Percentiles rank a stretch among this genome's conserved stretches.
phyloP scores from a whole-genome alignment of 2,888 invertebrate species.

The Pantelozetes paolii region DNA sequence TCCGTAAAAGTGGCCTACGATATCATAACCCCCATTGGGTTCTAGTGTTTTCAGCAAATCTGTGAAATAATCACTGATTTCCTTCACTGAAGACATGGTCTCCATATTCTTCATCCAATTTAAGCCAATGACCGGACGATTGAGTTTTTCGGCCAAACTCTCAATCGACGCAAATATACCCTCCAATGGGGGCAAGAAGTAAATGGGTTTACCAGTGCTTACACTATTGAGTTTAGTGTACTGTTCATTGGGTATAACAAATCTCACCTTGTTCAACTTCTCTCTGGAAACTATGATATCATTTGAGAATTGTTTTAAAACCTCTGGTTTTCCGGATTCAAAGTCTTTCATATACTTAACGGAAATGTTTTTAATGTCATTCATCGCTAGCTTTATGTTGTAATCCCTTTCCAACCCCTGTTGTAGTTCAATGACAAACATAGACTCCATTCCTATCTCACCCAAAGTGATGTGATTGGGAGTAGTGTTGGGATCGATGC shows the following conservation, averaged over 20 bases:
- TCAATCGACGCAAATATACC: constrained; percentile 70
- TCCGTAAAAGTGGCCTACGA: neutral
- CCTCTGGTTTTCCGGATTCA: constrained; percentile 50
- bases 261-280: constrained; percentile 52
- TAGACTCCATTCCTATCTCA: constrained; percentile 94
- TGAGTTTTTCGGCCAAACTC: constrained; percentile 67
- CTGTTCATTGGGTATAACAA: constrained; percentile 67
- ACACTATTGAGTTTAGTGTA: constrained; percentile 62
- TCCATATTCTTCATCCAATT: constrained; percentile 64
- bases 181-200: constrained; percentile 77
- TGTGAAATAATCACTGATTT: constrained; percentile 38
- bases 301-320: constrained; percentile 40
- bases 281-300: constrained; percentile 6
- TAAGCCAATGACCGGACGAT: constrained; percentile 76
- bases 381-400: constrained; percentile 81
- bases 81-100: constrained; percentile 35
- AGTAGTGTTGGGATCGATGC: constrained; percentile 24
- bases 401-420: constrained; percentile 87
- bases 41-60: constrained; percentile 62
- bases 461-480: constrained; percentile 65
- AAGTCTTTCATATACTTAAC: constrained; percentile 66
- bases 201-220: constrained; percentile 51
- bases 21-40: neutral
- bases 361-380: constrained; percentile 80
- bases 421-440: constrained; percentile 98